These are phyloP conservation scores for Lithophane leautieri DNA, from an alignment of 2,888 invertebrate genomes.

Conservation along the genomic window DNA sequence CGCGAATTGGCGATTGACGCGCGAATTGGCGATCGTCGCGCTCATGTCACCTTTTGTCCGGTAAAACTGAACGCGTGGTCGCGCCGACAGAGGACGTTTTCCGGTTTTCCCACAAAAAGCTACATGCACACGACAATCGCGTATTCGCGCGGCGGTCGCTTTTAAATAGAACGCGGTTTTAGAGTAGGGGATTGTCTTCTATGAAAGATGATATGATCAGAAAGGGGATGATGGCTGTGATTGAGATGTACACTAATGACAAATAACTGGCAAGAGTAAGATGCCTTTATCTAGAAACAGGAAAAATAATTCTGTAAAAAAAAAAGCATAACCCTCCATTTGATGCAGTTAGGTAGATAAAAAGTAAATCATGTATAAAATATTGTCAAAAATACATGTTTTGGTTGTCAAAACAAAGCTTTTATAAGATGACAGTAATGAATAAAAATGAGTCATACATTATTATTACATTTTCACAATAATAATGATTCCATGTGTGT, in stretches of 20 bases:
- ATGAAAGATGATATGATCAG: neutral
- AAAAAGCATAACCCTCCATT: too few species aligned
- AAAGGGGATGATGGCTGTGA: neutral
- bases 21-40: too few species aligned
- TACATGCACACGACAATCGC: neutral
- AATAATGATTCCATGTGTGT: constrained; percentile 17
- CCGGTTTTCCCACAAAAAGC: neutral
- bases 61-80: too few species aligned
- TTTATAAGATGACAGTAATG: constrained; percentile 6
- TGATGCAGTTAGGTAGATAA: neutral
- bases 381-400: neutral
- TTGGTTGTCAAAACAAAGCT: constrained; percentile 2
- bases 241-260: too few species aligned
- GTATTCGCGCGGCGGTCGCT: neutral
- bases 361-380: neutral
- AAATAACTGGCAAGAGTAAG: neutral
- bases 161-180: neutral
- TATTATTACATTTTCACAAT: constrained; percentile 15
- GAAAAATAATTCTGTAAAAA: neutral
- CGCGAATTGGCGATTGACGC: too few species aligned
- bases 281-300: too few species aligned
- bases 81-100: too few species aligned
- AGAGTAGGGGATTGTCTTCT: neutral
- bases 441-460: neutral
- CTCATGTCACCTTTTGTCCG: too few species aligned